Evolutionary conservation across 2,888 invertebrate species (phyloP).

Genomic region (Callyntrura sp.): DNA sequence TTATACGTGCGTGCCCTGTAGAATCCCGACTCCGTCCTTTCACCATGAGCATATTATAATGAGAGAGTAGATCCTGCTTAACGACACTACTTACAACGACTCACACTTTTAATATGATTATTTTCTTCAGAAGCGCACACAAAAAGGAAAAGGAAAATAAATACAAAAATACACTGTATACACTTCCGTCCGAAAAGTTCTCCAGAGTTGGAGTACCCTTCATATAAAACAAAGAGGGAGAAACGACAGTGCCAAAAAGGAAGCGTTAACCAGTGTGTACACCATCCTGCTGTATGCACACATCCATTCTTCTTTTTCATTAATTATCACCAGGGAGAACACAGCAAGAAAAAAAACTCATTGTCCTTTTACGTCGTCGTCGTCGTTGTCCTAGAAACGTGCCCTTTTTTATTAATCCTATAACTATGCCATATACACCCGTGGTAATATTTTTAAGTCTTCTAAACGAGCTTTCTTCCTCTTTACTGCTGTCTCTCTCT

Average conservation of each 20-base stretch:
- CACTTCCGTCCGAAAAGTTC: no score
- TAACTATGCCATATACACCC: background rate
- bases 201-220: no score
- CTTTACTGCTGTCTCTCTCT: no score
- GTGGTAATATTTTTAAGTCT: background rate
- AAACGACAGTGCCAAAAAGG: slow-evolving; percentile 52
- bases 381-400: background rate
- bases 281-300: background rate
- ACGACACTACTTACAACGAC: background rate
- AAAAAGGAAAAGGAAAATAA: background rate
- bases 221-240: no score
- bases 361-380: background rate
- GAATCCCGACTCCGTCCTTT: no score
- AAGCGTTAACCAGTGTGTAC: slow-evolving; percentile 13
- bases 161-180: background rate
- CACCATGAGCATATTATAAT: background rate
- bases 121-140: no score
- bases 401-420: background rate
- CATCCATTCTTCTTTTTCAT: slow-evolving; percentile 31
- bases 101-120: background rate
- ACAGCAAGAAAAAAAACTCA: background rate
- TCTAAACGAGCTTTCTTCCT: slow-evolving; percentile 11
- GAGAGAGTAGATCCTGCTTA: background rate
- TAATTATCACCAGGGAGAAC: slow-evolving; percentile 22
- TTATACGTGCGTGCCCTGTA: no score